phyloP scores from a whole-genome alignment of 2,113 vertebrate genomes.

The Cephalopterus ornatus region DNA sequence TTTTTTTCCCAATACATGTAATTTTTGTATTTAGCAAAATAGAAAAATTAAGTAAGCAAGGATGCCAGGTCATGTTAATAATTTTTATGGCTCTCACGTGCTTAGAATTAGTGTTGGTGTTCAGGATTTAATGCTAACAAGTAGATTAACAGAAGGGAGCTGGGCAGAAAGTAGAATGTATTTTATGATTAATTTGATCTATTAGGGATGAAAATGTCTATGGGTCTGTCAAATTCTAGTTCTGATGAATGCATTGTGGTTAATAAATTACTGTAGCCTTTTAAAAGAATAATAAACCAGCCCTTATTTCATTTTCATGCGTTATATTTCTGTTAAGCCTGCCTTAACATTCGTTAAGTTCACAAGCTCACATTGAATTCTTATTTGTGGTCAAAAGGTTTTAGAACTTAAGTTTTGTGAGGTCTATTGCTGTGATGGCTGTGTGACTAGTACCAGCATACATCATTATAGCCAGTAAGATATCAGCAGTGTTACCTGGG shows the following conservation, averaged over 20 bases:
- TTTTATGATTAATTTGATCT: background rate
- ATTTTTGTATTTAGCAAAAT: background rate
- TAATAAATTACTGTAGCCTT: conserved; percentile 6
- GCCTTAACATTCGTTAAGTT: background rate
- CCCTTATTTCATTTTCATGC: background rate
- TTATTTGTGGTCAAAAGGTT: conserved; percentile 6
- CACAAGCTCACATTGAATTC: background rate
- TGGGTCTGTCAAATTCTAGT: background rate
- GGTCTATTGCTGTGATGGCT: background rate
- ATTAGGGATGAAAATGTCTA: background rate
- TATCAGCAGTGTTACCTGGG: background rate
- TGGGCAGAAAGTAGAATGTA: background rate
- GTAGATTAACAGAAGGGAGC: background rate
- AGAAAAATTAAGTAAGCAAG: background rate
- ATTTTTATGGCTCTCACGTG: background rate
- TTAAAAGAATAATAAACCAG: background rate
- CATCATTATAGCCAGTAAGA: background rate
- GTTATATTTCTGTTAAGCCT: background rate
- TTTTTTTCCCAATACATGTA: background rate
- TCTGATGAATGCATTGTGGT: background rate
- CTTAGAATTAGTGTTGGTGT: background rate
- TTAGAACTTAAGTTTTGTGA: background rate
- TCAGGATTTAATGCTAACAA: background rate
- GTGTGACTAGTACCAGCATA: background rate
- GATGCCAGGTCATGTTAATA: background rate